Base-by-base conservation (phyloP, 2,797 vertebrate species). In the Emys orbicularis region DNA sequence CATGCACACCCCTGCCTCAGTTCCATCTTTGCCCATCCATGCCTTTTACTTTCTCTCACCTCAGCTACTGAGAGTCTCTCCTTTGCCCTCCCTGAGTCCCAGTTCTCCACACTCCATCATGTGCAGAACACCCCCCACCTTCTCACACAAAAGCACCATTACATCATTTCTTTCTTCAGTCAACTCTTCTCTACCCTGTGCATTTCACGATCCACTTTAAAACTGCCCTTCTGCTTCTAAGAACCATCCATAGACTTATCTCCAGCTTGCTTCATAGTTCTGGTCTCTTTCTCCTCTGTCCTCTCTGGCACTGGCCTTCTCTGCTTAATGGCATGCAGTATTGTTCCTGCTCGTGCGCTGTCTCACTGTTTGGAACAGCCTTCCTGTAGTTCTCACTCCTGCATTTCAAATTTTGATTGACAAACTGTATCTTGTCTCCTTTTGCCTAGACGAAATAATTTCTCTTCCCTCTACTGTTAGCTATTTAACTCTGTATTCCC, bases 1-100 rank as follows among this genome's bases (percentile, higher is more conserved):
- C 50, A 37, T 0, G 0, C 1, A 1, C n/a, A 8, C 3, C 27
- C 44, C 79, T 84, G 41, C 19, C n/a, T 88, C 6, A 0, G 23
- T 31, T 81, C 44, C 59, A 21, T 5, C 0, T 76, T 80, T 94
- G 74, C 49, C 72, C 81, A 83, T 54, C 54, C 6, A 1, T 76
- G n/a, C 3, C 59, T 85, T 89, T 79, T 91, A 10, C 77, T 31
- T 53, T 31, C 84, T 93, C 29, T 12, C 1, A 8, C 47, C 12
- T 41, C 79, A 82, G 50, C 2, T 91, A 29, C 53, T n/a, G 13
- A 72, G 53, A 27, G 54, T 49, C 29, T 7, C 3, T 34, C 19
- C 59, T 85, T 72, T 37, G 23, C 2, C 7, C 79, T 83, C 68
- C 8, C 54, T 6, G 6, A 37, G 31, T 89, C 18, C 44, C n/a